Conservation (phyloP, 2,797 vertebrate species). For the Mustela erminea region DNA sequence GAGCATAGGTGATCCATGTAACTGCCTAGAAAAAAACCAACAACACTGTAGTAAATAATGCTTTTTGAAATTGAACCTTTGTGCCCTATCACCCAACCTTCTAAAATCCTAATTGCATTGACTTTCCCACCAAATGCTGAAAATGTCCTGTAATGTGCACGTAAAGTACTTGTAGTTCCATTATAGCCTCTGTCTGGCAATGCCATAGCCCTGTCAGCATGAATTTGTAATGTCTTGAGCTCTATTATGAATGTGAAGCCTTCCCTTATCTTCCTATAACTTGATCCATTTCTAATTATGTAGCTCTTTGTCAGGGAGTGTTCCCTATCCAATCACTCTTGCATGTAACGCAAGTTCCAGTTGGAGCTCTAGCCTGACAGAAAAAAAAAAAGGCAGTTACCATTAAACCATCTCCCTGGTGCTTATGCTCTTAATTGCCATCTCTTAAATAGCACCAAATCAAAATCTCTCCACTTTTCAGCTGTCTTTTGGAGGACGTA, state of each 20-base stretch:
- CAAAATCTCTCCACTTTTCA: constrained; percentile 78
- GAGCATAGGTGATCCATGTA: constrained; percentile 85
- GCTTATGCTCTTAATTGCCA: constrained; percentile 82
- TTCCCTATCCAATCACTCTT: constrained; percentile 79
- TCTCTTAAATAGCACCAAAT: constrained; percentile 81
- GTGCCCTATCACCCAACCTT: constrained; percentile 79
- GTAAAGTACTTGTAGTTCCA: constrained; percentile 82
- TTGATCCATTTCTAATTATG: constrained; percentile 81
- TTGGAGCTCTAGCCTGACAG: constrained; percentile 81
- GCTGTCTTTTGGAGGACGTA: constrained; percentile 87
- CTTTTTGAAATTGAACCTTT: constrained; percentile 83
- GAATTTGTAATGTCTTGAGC: constrained; percentile 84
- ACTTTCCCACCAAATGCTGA: constrained; percentile 73
- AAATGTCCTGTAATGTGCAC: constrained; percentile 81
- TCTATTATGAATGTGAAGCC: constrained; percentile 81
- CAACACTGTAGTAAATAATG: constrained; percentile 83
- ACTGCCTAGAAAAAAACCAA: constrained; percentile 83
- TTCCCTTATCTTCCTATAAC: constrained; percentile 63
- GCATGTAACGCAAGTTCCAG: constrained; percentile 83
- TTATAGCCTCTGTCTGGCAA: constrained; percentile 78
- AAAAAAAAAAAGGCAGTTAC: constrained; percentile 79
- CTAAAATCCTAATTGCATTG: constrained; percentile 79
- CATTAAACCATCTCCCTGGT: constrained; percentile 81
- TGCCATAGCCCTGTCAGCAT: constrained; percentile 81
- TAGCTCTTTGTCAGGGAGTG: constrained; percentile 80